Base-by-base conservation (phyloP, 1,140 invertebrate genomes). In the Dendroctonus ponderosae region DNA sequence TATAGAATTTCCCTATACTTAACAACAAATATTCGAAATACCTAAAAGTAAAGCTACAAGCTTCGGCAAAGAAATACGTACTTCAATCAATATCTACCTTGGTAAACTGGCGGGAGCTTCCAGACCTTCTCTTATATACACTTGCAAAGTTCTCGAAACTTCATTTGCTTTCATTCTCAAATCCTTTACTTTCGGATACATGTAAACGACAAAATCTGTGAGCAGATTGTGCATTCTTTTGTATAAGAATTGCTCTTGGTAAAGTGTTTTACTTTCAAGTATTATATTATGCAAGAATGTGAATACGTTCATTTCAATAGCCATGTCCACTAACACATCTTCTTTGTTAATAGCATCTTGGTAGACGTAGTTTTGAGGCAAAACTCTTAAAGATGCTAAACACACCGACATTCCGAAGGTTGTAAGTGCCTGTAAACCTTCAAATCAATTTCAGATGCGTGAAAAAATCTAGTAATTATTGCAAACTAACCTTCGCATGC, bases 131-230 rank as follows among this genome's bases (percentile, higher is more conserved):
- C 89, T 85, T 6, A 85, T 82, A 79, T 94, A 94, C 62, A 89
- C 87, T 66, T 91, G 85, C 48, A 91, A 86, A 14, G 93, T 89
- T 66, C 92, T 84, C 14, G 93, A 91, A 0, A 90, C 87, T 79
- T 98, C 95, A 78, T 97, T 94, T 0, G 93, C 94, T 70, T 90
- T 84, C 71, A 88, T 89, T 49, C 90, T 80, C 50, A 95, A 78
- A 75, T 93, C 92, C 77, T 91, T 92, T 0, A 91, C 86, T 81
- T 97, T 97, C 41, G 94, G 82, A 42, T 96, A 94, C 92, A 97
- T 94, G 42, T 92, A 82, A 52, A 93, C 87, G 59, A 98, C 94
- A 71, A 98, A 97, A 78, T 98, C 95, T 0, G 92, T 94, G 50
- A 98, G 84, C 2, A 98, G 77, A 8, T 85, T 84, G 77, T 98